Base-by-base conservation (phyloP, 2,797 vertebrate genomes). In the Malurus splendens region DNA sequence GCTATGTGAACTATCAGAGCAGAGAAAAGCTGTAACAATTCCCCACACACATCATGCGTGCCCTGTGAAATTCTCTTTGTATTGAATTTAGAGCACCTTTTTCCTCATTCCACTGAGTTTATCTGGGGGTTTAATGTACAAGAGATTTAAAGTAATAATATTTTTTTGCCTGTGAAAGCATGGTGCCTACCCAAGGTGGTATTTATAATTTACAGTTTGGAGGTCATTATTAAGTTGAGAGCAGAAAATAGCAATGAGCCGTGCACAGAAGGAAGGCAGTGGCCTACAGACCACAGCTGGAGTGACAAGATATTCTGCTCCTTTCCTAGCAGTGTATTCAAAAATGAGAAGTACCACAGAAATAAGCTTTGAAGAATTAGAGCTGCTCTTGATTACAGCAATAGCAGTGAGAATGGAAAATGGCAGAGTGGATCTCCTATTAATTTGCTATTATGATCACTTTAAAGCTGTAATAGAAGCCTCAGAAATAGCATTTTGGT, bases 391-490 rank as follows among this genome's bases (percentile, higher is more conserved):
- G 61, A 75, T 90, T 92, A 92, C 57, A 75, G 82, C 80, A 77
- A 70, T 51, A 74, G 78, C 75, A 83, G 22, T 25, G 33, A 84
- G 68, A 80, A 88, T 79, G 82, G 80, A 88, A 94, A 90, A 84
- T 80, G 72, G 81, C 89, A 78, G 57, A 71, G 66, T 3, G 54
- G 80, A 71, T 93, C 57, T 90, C 68, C 82, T 84, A 87, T 93
- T 93, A 95, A 93, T 87, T 86, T 92, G 80, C 77, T 74, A 36
- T 93, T 89, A 80, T 76, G 57, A 90, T 77, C 81, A 61, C 51
- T 93, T 90, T 76, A 76, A 84, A 84, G 62, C 85, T 87, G 50
- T 64, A 87, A 89, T 54, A 79, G 70, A 87, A 89, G 64, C 60
- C 54, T 82, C 77, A 88, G 75, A 82, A 95, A 76, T 47, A 86